Evolutionary conservation across 2,113 vertebrate species (phyloP).

Genomic region (Ifrita kowaldi): DNA sequence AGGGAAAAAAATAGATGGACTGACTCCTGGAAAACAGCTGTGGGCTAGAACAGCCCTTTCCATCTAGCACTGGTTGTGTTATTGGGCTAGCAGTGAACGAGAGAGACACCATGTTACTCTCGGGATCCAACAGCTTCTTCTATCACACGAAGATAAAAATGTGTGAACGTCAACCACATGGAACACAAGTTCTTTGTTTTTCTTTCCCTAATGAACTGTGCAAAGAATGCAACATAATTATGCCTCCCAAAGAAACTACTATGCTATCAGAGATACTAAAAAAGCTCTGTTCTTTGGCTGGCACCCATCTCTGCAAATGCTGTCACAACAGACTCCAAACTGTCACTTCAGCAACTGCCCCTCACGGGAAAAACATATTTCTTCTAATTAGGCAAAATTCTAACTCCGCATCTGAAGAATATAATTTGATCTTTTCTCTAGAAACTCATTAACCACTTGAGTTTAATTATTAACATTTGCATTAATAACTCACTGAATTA

Average conservation of each 20-base stretch:
- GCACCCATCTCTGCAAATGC: constrained; percentile 33
- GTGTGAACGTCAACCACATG: constrained; percentile 28
- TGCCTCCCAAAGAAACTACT: constrained; percentile 16
- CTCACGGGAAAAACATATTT: constrained; percentile 32
- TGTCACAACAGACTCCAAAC: constrained; percentile 53
- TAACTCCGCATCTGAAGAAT: neutral
- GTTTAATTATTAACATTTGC: constrained; percentile 48
- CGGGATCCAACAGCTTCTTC: neutral
- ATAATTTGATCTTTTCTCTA: constrained; percentile 49
- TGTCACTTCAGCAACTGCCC: constrained; percentile 55
- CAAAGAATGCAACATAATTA: constrained; percentile 9
- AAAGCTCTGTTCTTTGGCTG: constrained; percentile 39
- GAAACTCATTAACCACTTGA: constrained; percentile 40
- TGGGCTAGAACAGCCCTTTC: neutral
- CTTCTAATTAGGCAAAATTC: constrained; percentile 54
- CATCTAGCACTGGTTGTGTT: neutral
- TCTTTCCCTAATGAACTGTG: constrained; percentile 21
- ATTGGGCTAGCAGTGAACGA: neutral
- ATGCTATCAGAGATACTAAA: neutral
- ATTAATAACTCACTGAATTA: constrained; percentile 10
- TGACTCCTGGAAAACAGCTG: neutral
- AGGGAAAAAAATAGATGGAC: neutral
- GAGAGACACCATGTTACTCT: neutral
- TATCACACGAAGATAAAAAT: neutral
- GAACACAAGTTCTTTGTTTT: constrained; percentile 29